These are phyloP conservation scores for Holotrichia oblita DNA, from an alignment of 1,140 invertebrate genomes.

Conservation along the genomic window DNA sequence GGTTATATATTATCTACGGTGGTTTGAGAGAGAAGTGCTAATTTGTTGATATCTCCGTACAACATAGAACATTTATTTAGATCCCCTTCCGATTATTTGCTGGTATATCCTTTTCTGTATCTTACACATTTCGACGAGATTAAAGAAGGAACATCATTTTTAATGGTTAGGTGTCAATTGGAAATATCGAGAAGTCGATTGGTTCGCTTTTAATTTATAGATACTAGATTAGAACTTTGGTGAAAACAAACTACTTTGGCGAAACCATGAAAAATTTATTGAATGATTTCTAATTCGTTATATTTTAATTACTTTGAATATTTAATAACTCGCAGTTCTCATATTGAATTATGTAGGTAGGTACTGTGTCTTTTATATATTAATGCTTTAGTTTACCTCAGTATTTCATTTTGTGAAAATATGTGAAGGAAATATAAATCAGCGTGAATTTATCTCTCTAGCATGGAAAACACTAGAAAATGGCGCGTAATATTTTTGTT, in stretches of 20 bases:
- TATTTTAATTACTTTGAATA: no score
- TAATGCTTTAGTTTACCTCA: no score
- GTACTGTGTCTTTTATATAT: no score
- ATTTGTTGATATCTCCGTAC: conserved; percentile 38
- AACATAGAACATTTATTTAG: not conserved
- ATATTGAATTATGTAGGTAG: no score
- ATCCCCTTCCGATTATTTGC: conserved; percentile 30
- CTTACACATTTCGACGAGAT: conserved; percentile 7
- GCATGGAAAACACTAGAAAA: no score
- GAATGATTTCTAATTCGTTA: no score
- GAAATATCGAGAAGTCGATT: conserved; percentile 22
- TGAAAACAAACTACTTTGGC: not conserved
- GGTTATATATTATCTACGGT: conserved; percentile 34
- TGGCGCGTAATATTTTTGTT: no score
- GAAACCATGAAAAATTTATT: no score
- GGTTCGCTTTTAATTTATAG: not conserved
- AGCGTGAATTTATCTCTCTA: no score
- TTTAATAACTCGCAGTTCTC: no score
- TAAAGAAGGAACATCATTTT: not conserved
- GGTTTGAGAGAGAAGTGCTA: conserved; percentile 39
- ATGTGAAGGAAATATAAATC: no score
- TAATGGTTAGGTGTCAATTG: conserved; percentile 14
- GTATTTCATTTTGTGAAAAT: no score
- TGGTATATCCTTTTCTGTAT: not conserved
- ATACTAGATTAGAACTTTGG: not conserved